Percentiles rank a stretch among this genome's conserved stretches.
phyloP scores from a whole-genome alignment of 2,888 invertebrate species.

The Cantharis nigra region DNA sequence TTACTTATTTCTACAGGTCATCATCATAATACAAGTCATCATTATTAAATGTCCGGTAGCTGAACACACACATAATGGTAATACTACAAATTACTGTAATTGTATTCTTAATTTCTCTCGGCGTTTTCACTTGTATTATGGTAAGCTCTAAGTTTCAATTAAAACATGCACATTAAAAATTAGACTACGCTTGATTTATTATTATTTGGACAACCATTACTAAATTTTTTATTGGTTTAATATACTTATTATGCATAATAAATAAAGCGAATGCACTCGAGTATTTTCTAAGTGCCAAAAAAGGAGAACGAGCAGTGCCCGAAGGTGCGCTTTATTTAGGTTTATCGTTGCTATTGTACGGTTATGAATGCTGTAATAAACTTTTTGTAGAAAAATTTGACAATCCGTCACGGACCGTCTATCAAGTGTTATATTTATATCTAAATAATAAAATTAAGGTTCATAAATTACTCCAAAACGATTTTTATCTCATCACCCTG shows the following conservation, averaged over 20 bases:
- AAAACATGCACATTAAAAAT: background rate
- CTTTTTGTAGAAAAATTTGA: conserved; percentile 26
- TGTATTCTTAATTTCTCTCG: background rate
- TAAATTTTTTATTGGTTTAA: conserved; percentile 14
- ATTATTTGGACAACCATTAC: background rate
- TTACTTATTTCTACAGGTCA: conserved; percentile 7
- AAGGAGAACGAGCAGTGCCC: conserved; percentile 18
- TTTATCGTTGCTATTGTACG: conserved; percentile 22
- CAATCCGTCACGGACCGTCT: conserved; percentile 22
- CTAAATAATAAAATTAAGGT: background rate
- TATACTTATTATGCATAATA: conserved; percentile 14
- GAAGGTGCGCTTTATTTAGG: conserved; percentile 9
- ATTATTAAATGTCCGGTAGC: conserved; percentile 1
- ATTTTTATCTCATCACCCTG: background rate
- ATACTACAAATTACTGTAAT: background rate
- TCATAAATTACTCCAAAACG: background rate
- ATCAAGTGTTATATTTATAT: conserved; percentile 24
- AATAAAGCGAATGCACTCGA: conserved; percentile 12
- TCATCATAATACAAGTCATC: conserved; percentile 3
- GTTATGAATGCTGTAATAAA: conserved; percentile 25
- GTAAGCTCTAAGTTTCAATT: background rate
- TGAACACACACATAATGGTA: background rate
- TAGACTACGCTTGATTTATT: background rate
- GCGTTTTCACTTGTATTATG: background rate
- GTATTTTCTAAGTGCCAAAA: conserved; percentile 7